These are phyloP conservation scores for Xyrichtys novacula DNA, from an alignment of 2,797 vertebrate species.

Conservation along the genomic window DNA sequence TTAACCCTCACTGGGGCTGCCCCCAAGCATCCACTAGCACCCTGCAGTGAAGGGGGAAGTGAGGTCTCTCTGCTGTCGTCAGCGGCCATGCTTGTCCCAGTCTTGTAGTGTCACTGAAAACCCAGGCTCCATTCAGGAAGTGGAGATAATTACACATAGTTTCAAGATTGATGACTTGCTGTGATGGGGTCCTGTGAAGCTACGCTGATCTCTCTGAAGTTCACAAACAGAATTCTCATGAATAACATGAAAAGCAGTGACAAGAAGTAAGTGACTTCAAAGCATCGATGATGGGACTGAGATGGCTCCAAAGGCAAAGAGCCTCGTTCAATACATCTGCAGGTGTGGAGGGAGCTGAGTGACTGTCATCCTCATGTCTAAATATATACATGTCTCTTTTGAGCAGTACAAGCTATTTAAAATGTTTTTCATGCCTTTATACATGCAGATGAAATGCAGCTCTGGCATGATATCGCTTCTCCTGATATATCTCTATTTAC, in stretches of 20 bases:
- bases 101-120: slow-evolving; percentile 47
- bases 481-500: not conserved
- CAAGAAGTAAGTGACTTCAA: slow-evolving; percentile 67
- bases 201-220: slow-evolving; percentile 48
- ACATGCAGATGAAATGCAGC: slow-evolving; percentile 3
- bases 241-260: slow-evolving; percentile 66
- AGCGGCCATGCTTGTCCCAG: slow-evolving; percentile 39
- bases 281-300: slow-evolving; percentile 45
- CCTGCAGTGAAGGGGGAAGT: slow-evolving; percentile 52
- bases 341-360: slow-evolving; percentile 53
- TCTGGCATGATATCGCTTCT: not conserved
- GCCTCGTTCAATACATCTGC: slow-evolving; percentile 58
- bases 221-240: slow-evolving; percentile 56
- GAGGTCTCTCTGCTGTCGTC: slow-evolving; percentile 66
- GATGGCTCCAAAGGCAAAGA: slow-evolving; percentile 49
- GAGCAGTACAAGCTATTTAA: not conserved
- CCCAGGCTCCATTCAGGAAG: slow-evolving; percentile 36
- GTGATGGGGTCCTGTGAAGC: slow-evolving; percentile 29
- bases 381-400: slow-evolving; percentile 47
- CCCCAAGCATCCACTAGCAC: slow-evolving; percentile 54
- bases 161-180: slow-evolving; percentile 15
- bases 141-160: slow-evolving; percentile 13
- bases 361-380: slow-evolving; percentile 35
- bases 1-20: slow-evolving; percentile 75
- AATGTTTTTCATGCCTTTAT: slow-evolving; percentile 16